Evolutionary conservation across 1,140 invertebrate genomes (phyloP).

Genomic region (Brachionus koreanus): DNA sequence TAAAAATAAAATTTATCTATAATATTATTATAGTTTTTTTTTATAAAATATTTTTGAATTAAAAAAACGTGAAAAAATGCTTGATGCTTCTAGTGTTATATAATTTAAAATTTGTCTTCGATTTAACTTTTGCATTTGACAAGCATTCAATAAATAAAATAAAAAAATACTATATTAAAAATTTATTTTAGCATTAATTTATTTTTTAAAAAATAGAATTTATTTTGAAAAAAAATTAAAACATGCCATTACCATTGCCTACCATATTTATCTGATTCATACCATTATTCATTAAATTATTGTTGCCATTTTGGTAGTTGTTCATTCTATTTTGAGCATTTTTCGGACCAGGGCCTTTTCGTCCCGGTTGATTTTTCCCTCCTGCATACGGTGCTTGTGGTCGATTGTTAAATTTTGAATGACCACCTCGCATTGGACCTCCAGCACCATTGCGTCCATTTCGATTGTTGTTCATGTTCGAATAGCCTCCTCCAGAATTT

Average conservation of each 20-base stretch:
- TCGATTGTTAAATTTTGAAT: neutral
- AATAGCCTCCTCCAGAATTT: conserved; percentile 62
- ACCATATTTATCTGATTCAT: neutral
- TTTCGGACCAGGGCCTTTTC: neutral
- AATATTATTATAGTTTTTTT: too few relatives aligned
- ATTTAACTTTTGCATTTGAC: too few relatives aligned
- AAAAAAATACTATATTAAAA: too few relatives aligned
- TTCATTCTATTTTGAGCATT: neutral
- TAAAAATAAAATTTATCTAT: too few relatives aligned
- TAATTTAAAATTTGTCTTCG: too few relatives aligned
- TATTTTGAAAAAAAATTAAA: neutral
- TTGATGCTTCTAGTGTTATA: too few relatives aligned
- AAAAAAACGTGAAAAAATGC: too few relatives aligned
- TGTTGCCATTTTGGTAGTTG: neutral
- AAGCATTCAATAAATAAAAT: too few relatives aligned
- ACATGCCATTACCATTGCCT: neutral
- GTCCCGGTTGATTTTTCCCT: neutral
- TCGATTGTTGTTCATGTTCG: neutral
- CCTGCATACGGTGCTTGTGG: neutral
- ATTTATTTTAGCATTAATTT: too few relatives aligned
- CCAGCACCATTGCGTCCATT: neutral
- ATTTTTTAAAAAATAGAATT: too few relatives aligned
- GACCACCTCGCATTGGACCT: neutral
- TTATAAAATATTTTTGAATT: too few relatives aligned
- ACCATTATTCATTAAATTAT: neutral